A percentile compares a stretch with the other conserved stretches of the same genome.
Evolutionary conservation across 2,797 vertebrate species (phyloP).

Genomic region (Rhadinocentrus ornatus): DNA sequence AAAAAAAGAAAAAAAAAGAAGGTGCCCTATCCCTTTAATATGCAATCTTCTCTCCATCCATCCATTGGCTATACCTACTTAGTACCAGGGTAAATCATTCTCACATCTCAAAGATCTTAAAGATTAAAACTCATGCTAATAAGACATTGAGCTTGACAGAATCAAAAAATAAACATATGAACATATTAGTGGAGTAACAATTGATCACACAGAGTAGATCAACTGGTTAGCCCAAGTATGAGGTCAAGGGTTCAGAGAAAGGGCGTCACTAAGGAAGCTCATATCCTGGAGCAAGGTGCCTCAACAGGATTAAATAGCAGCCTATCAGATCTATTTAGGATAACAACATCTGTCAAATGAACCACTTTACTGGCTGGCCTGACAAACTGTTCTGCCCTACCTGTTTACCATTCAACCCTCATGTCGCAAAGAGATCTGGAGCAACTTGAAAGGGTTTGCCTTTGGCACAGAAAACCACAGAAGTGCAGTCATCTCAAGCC

Average conservation of each 20-base stretch:
- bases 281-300: conserved; percentile 72
- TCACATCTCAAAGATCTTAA: not conserved
- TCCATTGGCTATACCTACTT: too few species aligned
- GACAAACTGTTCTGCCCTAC: conserved; percentile 56
- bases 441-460: conserved; percentile 69
- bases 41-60: not conserved
- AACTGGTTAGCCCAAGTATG: conserved; percentile 5
- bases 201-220: conserved; percentile 4
- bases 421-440: conserved; percentile 67
- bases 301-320: conserved; percentile 78
- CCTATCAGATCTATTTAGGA: conserved; percentile 75
- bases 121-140: not conserved
- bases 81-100: not conserved
- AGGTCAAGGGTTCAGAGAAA: conserved; percentile 71
- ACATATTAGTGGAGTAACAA: conserved; percentile 2
- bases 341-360: conserved; percentile 78
- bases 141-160: not conserved
- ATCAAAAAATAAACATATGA: too few species aligned
- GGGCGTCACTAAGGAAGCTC: conserved; percentile 56
- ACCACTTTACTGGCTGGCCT: conserved; percentile 61
- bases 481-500: conserved; percentile 45
- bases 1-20: too few species aligned
- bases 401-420: conserved; percentile 70
- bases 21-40: too few species aligned
- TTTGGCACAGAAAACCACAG: conserved; percentile 56